Base-by-base conservation (phyloP, 2,797 vertebrate genomes). In the Tolypeutes matacus region DNA sequence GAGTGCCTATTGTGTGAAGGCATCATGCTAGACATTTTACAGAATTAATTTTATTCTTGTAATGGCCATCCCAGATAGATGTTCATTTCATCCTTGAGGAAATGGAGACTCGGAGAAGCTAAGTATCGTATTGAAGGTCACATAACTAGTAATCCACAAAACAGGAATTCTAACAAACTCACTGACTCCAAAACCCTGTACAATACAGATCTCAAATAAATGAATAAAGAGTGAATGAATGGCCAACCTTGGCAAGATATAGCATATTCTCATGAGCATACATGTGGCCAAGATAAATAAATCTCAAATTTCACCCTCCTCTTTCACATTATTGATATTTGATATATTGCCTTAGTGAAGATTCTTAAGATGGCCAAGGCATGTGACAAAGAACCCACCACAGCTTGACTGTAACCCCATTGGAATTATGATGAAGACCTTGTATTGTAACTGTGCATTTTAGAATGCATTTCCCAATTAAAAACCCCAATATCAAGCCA, bases 351-450 rank as follows among this genome's bases (percentile, higher is more conserved):
- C n/a, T 69, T 31, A 69, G 3, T 69, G 31, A 49, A 25, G 0
- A 58, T 42, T 34, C 14, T 27, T 95, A 86, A 84, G 34, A 91
- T 2, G 83, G 53, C 27, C 78, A 83, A 95, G 25, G 5, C 65
- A 76, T 29, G 7, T 53, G 36, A 65, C 49, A 95, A 86, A 95
- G 1, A 80, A 64, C 5, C 36, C n/a, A 65, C 8, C 49, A 78
- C 29, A 49, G 62, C 91, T 86, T 82, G 49, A 86, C 73, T 27
- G 42, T 21, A 88, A 31, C 91, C 31, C n/a, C 31, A 53, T 92
- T 36, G 34, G 72, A 95, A 77, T 94, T 72, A 83, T 56, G 58
- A 94, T 58, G 92, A 96, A 95, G 85, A 80, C 17, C 51, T 84
- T 69, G 51, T 83, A 73, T 46, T 92, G 15, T 42, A 92, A 94